Conservation (phyloP, 2,797 vertebrate species). For the Pempheris klunzingeri region DNA sequence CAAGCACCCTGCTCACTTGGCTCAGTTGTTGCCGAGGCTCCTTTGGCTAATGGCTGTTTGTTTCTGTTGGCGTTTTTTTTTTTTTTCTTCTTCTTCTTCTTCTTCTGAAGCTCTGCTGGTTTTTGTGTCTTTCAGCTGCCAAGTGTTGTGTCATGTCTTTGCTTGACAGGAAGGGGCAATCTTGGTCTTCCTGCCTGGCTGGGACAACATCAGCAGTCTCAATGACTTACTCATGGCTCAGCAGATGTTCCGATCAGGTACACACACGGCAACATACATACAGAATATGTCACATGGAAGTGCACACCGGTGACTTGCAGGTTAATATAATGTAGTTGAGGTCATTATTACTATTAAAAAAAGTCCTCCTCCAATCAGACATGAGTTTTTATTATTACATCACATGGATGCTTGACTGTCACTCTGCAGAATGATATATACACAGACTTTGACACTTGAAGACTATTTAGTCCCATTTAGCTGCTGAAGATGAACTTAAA, state of each 20-base stretch:
- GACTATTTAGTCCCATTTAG: not conserved
- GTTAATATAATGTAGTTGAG: not conserved
- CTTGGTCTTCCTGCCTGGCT: conserved; percentile 96
- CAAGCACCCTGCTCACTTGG: conserved; percentile 27
- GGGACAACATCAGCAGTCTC: conserved; percentile 97
- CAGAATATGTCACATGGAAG: not conserved
- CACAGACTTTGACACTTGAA: not conserved
- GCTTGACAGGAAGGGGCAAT: conserved; percentile 93
- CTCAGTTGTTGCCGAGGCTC: conserved; percentile 17
- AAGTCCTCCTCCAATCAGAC: not conserved
- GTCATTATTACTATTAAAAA: not conserved
- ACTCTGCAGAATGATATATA: not conserved
- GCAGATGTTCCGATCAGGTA: conserved; percentile 98
- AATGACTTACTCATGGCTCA: conserved; percentile 94
- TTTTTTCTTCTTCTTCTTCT: not conserved
- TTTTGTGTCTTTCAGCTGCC: conserved; percentile 20
- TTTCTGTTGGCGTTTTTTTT: conserved; percentile 25
- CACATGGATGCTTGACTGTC: not conserved
- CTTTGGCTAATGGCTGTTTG: conserved; percentile 27
- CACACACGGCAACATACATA: not conserved
- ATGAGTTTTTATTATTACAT: not conserved
- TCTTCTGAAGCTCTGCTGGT: not conserved
- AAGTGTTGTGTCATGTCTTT: conserved; percentile 44
- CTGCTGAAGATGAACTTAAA: not conserved
- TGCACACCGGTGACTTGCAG: not conserved